Base-by-base conservation (phyloP, 2,888 invertebrate genomes). In the Ectropis crepuscularia region DNA sequence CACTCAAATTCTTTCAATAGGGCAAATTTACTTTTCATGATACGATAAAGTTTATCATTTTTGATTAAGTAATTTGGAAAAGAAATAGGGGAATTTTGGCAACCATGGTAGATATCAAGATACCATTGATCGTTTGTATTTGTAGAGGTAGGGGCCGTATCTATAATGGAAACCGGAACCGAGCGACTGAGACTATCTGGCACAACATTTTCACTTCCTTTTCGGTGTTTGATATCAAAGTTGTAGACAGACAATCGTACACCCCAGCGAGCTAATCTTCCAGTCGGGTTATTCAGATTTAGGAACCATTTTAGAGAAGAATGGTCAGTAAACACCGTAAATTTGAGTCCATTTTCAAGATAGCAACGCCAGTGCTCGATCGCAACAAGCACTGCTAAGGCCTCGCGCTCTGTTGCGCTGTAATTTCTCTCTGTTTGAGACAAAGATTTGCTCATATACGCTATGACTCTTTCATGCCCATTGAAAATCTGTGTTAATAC, bases 341-440 rank as follows among this genome's bases (percentile, higher is more conserved):
- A 74, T 0, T 46, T 28, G 10, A 57, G 43, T 0, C 73, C 74
- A n/a, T 71, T 76, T 9, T 75, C 76, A 0, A 76, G 6, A 57
- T 74, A 74, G 54, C 74, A 74, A 0, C 74, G 63, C 75, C 74
- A 79, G 11, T 77, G 73, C 50, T 78, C 77, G 0, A 78, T 11
- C 2, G 77, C 78, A 0, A 28, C 36, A 0, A 78, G 37, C 0
- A 77, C 77, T 2, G 77, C 77, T 0, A 79, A 43, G 0, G 75
- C 51, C 48, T 79, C 78, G 0, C 76, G 50, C 57, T 80, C 79
- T 0, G 79, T 78, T 0, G 66, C 54, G 28, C 74, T 72, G 38
- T 77, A 78, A 10, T 54, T 58, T 12, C 50, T 42, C 10, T 58
- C 49, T 49, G 10, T 5, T 10, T 37, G 38, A 4, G 37, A 11